Base-by-base conservation (phyloP, 2,797 vertebrate species). In the Furcifer pardalis region DNA sequence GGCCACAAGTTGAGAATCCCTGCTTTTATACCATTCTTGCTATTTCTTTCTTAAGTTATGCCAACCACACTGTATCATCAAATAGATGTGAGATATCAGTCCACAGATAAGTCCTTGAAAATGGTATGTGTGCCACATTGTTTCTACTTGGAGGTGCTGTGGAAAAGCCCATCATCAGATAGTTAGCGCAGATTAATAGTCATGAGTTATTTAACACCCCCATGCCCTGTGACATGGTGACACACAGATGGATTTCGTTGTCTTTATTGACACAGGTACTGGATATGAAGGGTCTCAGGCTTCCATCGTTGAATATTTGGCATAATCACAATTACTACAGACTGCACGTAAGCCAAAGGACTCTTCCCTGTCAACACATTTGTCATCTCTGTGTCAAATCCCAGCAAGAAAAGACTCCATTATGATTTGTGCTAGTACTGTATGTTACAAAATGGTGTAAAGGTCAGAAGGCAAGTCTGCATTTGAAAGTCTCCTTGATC, bases 401-500 rank as follows among this genome's bases (percentile, higher is more conserved):
- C 35, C 7, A 21, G 59, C 3, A 52, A 69, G 42, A 68, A 49
- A 78, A 79, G 77, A 23, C 13, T 56, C 23, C 17, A 9, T 49
- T 79, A 35, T 5, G 23, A 85, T 49, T 75, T 49, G 59, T 19
- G 79, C 5, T 46, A 44, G 71, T 66, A n/a, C n/a, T n/a, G n/a
- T n/a, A 46, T 52, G 42, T 1, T 37, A 52, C 23, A 8, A 27
- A 17, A n/a, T 35, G 3, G 35, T 56, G n/a, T 63, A 68, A 77
- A 83, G 65, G 12, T 0, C 0, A 37, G 25, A 79, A 44, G 27
- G 65, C 12, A 52, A 23, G 1, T 73, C 74, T 89, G 74, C 77
- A 49, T 85, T 89, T 91, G 87, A 90, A 46, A 86, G 49, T 68
- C 40, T 30, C 23, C 86, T 32, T 87, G 77, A 69, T 32, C 30